Base-by-base conservation (phyloP, 2,888 invertebrate species). In the Trissonchulus latispiculum region DNA sequence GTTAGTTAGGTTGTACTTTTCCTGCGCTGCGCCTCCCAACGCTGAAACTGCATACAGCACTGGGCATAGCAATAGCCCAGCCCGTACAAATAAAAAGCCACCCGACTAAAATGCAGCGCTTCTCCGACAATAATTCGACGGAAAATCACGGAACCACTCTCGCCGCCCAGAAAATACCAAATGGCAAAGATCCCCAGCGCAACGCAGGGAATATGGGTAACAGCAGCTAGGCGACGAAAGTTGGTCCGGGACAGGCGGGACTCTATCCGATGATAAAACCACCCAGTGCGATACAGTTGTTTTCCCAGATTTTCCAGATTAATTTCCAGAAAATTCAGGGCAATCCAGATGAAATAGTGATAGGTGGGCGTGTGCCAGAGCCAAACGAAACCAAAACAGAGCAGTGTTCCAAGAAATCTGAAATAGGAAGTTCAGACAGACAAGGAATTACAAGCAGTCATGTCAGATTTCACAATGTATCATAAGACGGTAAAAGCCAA, bases 361-460 rank as follows among this genome's bases (percentile, higher is more conserved):
- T 28, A n/a, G 29, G 32, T 71, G 31, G 37, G 36, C 33, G 32
- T 70, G 37, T 73, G 73, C 73, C 71, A 73, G 35, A 70, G 15
- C 72, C 67, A 72, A 15, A 72, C 68, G 67, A 70, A 70, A n/a
- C 69, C 62, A 28, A 71, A 73, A 33, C 73, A 72, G 15, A 61
- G 36, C 18, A 70, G 28, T n/a, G 71, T 59, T n/a, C 48, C 71
- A 48, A 70, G 8, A 8, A 48, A 23, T 48, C 48, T 48, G 23
- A 48, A 48, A 48, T 15, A 8, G 48, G 8, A 48, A 8, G 48
- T 48, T n/a, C n/a, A n/a, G n/a, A n/a, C n/a, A n/a, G n/a, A n/a
- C n/a, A n/a, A n/a, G n/a, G n/a, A n/a, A n/a, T n/a, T n/a, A n/a
- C n/a, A n/a, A n/a, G n/a, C n/a, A n/a, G n/a, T n/a, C n/a, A n/a